These are phyloP conservation scores for Percina caprodes DNA, from an alignment of 2,113 vertebrate genomes.

Conservation along the genomic window DNA sequence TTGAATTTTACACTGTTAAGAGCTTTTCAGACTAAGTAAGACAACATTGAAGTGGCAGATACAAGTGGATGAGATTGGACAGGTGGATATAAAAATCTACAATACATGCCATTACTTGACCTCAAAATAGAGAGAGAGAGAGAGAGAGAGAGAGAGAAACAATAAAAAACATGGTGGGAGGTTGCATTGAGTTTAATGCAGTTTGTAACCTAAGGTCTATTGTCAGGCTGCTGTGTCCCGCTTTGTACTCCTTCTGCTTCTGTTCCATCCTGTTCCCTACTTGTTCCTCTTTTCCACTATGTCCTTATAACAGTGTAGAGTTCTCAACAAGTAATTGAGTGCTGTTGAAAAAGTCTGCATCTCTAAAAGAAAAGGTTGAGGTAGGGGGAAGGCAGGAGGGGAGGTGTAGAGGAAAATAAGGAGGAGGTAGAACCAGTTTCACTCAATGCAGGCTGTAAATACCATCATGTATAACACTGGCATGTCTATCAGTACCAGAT, in stretches of 20 bases:
- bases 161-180: slow-evolving; percentile 35
- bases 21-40: not conserved
- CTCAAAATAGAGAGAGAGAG: slow-evolving; percentile 34
- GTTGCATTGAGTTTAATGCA: slow-evolving; percentile 65
- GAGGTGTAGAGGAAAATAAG: not conserved
- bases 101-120: slow-evolving; percentile 32
- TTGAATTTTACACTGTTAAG: not conserved
- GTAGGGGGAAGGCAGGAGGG: not conserved
- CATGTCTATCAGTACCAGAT: slow-evolving; percentile 48
- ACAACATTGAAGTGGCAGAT: not conserved
- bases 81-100: slow-evolving; percentile 13
- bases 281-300: slow-evolving; percentile 34
- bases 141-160: slow-evolving; percentile 5
- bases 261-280: slow-evolving; percentile 48
- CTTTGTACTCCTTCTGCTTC: slow-evolving; percentile 55
- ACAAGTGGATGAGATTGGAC: not conserved
- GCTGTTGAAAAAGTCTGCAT: slow-evolving; percentile 51
- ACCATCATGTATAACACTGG: slow-evolving; percentile 13
- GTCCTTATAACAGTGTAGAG: slow-evolving; percentile 34
- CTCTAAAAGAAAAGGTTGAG: slow-evolving; percentile 27
- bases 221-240: slow-evolving; percentile 41
- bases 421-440: slow-evolving; percentile 49
- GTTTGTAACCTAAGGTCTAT: slow-evolving; percentile 65
- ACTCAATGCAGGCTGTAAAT: slow-evolving; percentile 16
- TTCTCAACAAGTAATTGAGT: slow-evolving; percentile 53